Evolutionary conservation across 2,113 vertebrate genomes (phyloP), one percentile per base, ranked within the genome.

Genomic region (Ciconia maguari): DNA sequence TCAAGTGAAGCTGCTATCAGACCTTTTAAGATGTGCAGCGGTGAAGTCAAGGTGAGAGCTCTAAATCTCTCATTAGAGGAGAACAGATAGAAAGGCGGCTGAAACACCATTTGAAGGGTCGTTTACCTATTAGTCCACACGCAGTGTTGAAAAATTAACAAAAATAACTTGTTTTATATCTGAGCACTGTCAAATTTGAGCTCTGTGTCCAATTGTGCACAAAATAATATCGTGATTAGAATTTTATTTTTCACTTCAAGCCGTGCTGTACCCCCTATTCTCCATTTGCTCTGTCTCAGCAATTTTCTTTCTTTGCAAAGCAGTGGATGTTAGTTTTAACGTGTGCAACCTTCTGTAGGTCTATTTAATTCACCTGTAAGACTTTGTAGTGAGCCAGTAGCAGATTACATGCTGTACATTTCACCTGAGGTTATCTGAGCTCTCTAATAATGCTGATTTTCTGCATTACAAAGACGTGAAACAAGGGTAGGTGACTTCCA

Each of bases 351-450:
- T 20, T 51, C 55, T 41, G 6, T 3, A 13, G 32, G 13, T 36
- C 51, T 55, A 1, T 32, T 61, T 51, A 42, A 48, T 32, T 82
- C 70, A 3, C 38, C 52, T 34, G 7, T 6, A 10, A 36, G 32
- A 4, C 42, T 26, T 36, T 1, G 0, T 0, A 6, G 61, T 14
- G 75, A n/a, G 61, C n/a, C 48, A 4, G 22, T 6, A 34, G 8
- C 24, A 66, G 62, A 6, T 11, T 7, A 11, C 6, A 7, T 1
- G 13, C 52, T 15, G 38, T 27, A 2, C 65, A 1, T 34, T 11
- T 52, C 79, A 55, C 72, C 64, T 1, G 34, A 19, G 52, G 16
- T 4, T 7, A 7, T 10, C 4, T 8, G 66, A 62, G 30, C 41
- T 32, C 62, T 44, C 70, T 27, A 27, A 21, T 26, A 49, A 2